Evolutionary conservation across 1,140 invertebrate genomes (phyloP).

Genomic region (Asobara japonica): DNA sequence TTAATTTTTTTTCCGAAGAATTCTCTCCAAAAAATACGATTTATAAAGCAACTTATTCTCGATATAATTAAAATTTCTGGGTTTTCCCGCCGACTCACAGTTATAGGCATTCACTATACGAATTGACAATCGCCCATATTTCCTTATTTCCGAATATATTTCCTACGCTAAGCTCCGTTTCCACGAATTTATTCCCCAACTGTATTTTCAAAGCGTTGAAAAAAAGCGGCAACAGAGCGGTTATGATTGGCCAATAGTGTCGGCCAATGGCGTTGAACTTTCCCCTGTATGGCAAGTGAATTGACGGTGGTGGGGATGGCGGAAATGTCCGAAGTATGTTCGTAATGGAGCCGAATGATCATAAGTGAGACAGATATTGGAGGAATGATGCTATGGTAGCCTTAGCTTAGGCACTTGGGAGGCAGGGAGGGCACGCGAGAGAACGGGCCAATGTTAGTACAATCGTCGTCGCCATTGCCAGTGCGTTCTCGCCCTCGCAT

Average conservation of each 20-base stretch:
- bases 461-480: slow-evolving; percentile 65
- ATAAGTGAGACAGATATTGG: slow-evolving; percentile 8
- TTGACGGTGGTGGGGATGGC: slow-evolving; percentile 1
- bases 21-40: no score
- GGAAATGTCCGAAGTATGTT: neutral
- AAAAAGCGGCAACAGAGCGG: no score
- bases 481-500: slow-evolving; percentile 57
- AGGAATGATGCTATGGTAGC: slow-evolving; percentile 8
- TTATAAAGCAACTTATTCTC: no score
- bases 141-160: no score
- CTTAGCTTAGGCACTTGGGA: slow-evolving; percentile 55
- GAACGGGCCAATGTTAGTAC: slow-evolving; percentile 47
- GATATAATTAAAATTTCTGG: no score
- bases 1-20: no score
- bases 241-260: neutral
- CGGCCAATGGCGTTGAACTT: neutral
- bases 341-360: neutral
- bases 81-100: no score
- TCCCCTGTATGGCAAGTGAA: neutral
- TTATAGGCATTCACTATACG: no score
- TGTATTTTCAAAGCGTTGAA: no score
- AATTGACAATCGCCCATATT: no score
- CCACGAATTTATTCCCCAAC: no score
- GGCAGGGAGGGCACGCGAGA: slow-evolving; percentile 63
- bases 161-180: no score